These are phyloP conservation scores for Azemiops feae DNA, from an alignment of 2,113 vertebrate species.

Conservation along the genomic window DNA sequence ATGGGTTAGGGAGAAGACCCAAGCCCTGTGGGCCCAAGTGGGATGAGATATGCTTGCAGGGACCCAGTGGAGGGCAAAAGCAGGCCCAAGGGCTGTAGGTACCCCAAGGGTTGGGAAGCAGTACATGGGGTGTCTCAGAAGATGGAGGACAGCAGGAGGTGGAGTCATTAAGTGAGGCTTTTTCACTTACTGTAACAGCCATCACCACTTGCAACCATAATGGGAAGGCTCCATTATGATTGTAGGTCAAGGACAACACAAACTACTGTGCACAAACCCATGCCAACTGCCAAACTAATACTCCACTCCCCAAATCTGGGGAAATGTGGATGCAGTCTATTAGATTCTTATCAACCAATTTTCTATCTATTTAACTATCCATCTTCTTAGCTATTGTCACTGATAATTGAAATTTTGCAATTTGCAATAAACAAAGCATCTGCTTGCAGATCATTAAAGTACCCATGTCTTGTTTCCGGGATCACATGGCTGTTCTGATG, in stretches of 20 bases:
- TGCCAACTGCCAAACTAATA: neutral
- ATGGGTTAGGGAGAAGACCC: too few species aligned
- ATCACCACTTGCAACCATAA: neutral
- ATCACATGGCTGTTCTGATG: neutral
- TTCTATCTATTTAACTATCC: neutral
- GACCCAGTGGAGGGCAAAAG: too few species aligned
- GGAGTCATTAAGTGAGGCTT: too few species aligned
- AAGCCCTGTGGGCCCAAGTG: too few species aligned
- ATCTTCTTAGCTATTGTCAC: neutral
- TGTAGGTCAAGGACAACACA: neutral
- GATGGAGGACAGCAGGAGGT: too few species aligned
- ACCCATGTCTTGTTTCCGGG: neutral
- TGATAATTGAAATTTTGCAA: neutral
- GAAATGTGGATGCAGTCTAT: neutral
- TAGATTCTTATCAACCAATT: neutral
- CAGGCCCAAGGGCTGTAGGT: neutral
- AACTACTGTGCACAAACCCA: neutral
- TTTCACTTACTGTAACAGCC: neutral
- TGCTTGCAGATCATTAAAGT: neutral
- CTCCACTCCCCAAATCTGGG: neutral
- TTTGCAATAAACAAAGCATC: neutral
- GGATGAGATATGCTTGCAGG: too few species aligned
- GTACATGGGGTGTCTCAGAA: too few species aligned
- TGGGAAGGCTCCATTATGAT: neutral
- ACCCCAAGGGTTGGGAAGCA: too few species aligned